Percentiles rank a stretch among this genome's conserved stretches.
These are phyloP conservation scores for Aegithalos caudatus DNA, from an alignment of 2,113 vertebrate species.

Conservation along the genomic window DNA sequence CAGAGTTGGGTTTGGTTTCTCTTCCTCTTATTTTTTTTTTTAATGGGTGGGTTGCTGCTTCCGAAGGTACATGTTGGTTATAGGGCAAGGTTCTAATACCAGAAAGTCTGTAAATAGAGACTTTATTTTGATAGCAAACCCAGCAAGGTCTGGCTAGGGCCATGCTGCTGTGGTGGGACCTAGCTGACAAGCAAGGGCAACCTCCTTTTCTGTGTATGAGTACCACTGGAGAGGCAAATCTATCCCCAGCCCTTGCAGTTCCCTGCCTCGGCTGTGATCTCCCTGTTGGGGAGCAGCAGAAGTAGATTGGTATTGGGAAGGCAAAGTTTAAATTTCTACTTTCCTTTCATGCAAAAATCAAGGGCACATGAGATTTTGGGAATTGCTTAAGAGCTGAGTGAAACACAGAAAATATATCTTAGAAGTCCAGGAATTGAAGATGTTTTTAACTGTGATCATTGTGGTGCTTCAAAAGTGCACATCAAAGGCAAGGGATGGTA, in stretches of 20 bases:
- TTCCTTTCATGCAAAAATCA: not conserved
- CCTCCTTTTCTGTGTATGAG: not conserved
- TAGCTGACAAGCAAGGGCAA: not conserved
- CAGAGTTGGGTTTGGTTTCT: fast-evolving
- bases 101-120: not conserved
- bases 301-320: not conserved
- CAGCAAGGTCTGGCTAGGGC: not conserved
- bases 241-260: not conserved
- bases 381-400: not conserved
- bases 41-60: not conserved
- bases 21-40: not conserved
- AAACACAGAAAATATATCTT: fast-evolving
- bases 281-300: not conserved
- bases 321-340: not conserved
- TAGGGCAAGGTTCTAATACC: not conserved
- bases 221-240: not conserved
- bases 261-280: not conserved
- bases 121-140: not conserved
- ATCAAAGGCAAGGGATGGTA: not conserved
- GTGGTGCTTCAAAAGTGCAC: not conserved
- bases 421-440: not conserved
- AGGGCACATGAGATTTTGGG: not conserved
- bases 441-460: not conserved
- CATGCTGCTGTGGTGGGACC: not conserved
- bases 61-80: fast-evolving